Evolutionary conservation across 2,888 invertebrate genomes (phyloP), one percentile per base, ranked within the genome.

Genomic region (Hipparchia sbordonii): DNA sequence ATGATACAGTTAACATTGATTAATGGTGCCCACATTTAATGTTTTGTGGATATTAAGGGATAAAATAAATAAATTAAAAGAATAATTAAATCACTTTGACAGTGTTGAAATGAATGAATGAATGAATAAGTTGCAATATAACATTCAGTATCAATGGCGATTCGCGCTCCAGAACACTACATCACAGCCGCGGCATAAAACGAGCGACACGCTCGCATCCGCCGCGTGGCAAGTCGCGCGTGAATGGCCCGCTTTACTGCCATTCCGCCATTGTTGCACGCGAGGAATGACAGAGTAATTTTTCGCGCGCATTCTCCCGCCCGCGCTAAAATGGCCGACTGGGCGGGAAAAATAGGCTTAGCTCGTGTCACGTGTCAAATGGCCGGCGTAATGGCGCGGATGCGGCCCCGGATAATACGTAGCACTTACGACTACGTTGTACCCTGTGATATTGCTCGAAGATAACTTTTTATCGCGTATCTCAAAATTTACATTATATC

Each of bases 301-400:
- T 70, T 73, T 73, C 65, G 62, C 67, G 73, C 73, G 67, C 66
- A 70, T 52, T 70, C 56, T 39, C 48, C 51, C 45, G 33, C 33
- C 48, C 48, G 63, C 57, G 51, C 52, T 62, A 68, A 70, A 73
- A 73, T 68, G 73, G 68, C 71, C n/a, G 73, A 60, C 67, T 12
- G 12, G 39, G 56, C 56, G 56, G 39, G 59, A 72, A 72, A 72
- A 72, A 66, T 70, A 73, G 60, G 61, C 72, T 54, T 66, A 66
- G 65, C 33, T n/a, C 63, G 69, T 67, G 67, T 70, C 70, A 73
- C 62, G 70, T 73, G 61, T 70, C 62, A 62, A 2, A 9, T 13
- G 62, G 48, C 6, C 2, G 62, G 23, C 48, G 70, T 54, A 6
- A 46, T 48, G 6, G 23, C 65, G 46, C 39, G 45, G 12, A 12